Conservation (phyloP, 2,113 vertebrate genomes). For the Paradisaea rubra region DNA sequence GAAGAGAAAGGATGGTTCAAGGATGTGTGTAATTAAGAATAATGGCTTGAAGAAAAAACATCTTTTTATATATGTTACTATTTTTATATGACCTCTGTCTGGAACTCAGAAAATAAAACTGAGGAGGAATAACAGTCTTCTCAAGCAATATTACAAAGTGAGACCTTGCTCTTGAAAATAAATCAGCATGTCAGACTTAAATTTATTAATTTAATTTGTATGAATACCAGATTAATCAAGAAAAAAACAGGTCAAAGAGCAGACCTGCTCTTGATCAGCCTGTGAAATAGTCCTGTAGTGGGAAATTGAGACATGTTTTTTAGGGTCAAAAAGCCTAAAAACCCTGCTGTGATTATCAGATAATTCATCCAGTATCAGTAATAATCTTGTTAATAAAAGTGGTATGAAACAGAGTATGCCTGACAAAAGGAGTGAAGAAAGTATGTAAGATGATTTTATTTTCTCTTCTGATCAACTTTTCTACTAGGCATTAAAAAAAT, state of each 20-base stretch:
- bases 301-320: background rate
- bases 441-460: background rate
- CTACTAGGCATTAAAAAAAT: background rate
- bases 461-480: background rate
- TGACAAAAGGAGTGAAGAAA: background rate
- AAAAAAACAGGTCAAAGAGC: background rate
- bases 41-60: background rate
- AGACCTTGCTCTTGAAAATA: conserved; percentile 4
- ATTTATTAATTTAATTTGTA: conserved; percentile 33
- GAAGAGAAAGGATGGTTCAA: background rate
- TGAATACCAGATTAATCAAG: conserved; percentile 1
- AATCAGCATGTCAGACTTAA: conserved; percentile 13
- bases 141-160: background rate
- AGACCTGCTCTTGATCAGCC: background rate
- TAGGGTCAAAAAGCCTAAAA: background rate
- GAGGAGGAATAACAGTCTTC: background rate
- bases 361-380: background rate
- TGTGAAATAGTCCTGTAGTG: background rate
- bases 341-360: background rate
- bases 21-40: background rate
- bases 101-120: background rate
- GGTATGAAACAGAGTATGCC: background rate
- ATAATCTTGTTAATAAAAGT: background rate
- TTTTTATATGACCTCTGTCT: conserved; percentile 9
- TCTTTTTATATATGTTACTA: background rate